Percentiles rank a stretch among this genome's conserved stretches.
Evolutionary conservation across 2,797 vertebrate genomes (phyloP).

Genomic region (Sebastolobus alascanus): DNA sequence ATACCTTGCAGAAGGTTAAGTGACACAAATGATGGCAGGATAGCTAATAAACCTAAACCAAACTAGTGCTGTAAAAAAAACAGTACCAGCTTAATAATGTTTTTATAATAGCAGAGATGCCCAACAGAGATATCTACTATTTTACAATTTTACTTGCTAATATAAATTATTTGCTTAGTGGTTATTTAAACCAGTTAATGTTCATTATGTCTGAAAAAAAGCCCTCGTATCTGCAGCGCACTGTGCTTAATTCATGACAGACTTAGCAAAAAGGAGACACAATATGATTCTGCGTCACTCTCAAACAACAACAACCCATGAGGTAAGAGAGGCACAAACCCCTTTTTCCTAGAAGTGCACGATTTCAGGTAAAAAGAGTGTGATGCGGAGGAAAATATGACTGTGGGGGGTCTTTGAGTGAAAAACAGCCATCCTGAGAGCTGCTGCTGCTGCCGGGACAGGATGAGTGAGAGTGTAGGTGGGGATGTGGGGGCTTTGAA

Average conservation of each 20-base stretch:
- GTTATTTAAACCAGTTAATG: neutral
- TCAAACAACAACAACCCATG: slow-evolving; percentile 17
- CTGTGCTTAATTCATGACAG: neutral
- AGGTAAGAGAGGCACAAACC: slow-evolving; percentile 9
- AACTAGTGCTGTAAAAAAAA: neutral
- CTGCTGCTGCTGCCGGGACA: slow-evolving; percentile 70
- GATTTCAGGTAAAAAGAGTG: slow-evolving; percentile 60
- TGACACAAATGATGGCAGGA: neutral
- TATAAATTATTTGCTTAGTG: neutral
- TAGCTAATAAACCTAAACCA: neutral
- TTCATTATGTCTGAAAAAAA: neutral
- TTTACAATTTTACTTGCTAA: neutral
- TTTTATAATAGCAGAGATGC: neutral
- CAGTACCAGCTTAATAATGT: neutral
- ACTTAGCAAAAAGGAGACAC: neutral
- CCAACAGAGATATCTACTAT: neutral
- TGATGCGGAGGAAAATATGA: slow-evolving; percentile 75
- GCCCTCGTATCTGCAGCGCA: neutral
- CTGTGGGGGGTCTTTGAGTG: slow-evolving; percentile 66
- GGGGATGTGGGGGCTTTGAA: slow-evolving; percentile 83
- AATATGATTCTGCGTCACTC: neutral
- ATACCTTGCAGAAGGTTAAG: neutral
- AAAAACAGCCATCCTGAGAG: slow-evolving; percentile 71
- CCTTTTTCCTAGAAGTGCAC: slow-evolving; percentile 38
- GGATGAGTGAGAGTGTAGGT: slow-evolving; percentile 82